Evolutionary conservation across 2,113 vertebrate species (phyloP).

Genomic region (Xyliphius kryptos): DNA sequence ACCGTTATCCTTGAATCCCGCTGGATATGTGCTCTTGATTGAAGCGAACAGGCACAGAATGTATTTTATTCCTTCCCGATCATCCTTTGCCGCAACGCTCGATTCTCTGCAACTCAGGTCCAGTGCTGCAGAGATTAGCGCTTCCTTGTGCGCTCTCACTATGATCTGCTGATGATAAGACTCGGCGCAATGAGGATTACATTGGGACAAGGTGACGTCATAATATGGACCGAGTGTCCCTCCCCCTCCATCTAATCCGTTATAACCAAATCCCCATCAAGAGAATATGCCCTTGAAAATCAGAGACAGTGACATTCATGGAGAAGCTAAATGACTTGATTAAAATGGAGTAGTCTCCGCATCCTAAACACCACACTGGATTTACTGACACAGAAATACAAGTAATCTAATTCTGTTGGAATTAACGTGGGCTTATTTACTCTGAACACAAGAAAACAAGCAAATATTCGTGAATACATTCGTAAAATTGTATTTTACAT

Average conservation of each 20-base stretch:
- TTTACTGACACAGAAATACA: background rate
- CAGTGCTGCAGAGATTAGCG: conserved; percentile 61
- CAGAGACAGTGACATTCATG: conserved; percentile 62
- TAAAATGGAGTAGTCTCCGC: background rate
- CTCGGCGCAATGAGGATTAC: conserved; percentile 77
- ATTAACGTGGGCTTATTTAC: background rate
- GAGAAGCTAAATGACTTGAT: conserved; percentile 1
- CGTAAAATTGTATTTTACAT: background rate
- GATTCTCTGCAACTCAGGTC: conserved; percentile 15
- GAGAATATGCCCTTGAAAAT: conserved; percentile 80
- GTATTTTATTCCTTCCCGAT: background rate
- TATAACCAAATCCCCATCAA: conserved; percentile 78
- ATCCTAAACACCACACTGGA: background rate
- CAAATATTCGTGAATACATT: background rate
- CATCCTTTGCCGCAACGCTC: conserved; percentile 22
- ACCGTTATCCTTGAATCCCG: conserved; percentile 20
- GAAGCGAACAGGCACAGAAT: conserved; percentile 3
- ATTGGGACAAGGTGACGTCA: conserved; percentile 85
- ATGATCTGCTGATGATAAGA: conserved; percentile 77
- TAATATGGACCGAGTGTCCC: conserved; percentile 65
- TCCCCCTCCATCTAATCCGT: conserved; percentile 54
- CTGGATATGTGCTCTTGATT: background rate
- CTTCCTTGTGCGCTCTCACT: conserved; percentile 52
- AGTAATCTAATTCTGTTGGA: background rate
- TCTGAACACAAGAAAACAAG: background rate